Evolutionary conservation across 2,888 invertebrate species (phyloP).

Genomic region (Orchestes rusci): DNA sequence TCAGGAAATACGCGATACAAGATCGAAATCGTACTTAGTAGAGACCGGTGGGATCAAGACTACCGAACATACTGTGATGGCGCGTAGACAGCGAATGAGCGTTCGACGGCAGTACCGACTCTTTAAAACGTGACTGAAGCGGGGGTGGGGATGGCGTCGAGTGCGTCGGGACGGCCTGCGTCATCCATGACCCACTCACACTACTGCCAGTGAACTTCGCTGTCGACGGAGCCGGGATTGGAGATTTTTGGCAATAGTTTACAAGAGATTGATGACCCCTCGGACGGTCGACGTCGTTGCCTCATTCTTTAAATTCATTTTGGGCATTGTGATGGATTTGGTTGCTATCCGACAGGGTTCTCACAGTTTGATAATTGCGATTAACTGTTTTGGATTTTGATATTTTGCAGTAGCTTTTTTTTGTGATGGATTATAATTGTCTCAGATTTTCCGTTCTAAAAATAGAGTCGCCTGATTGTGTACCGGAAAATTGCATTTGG

Average conservation of each 20-base stretch:
- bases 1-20: slow-evolving; percentile 20
- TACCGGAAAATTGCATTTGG: no score
- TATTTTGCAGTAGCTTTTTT: no score
- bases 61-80: slow-evolving; percentile 18
- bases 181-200: slow-evolving; percentile 44
- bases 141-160: slow-evolving; percentile 34
- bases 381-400: no score
- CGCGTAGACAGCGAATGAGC: slow-evolving; percentile 21
- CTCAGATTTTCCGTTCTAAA: no score
- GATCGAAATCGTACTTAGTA: slow-evolving; percentile 30
- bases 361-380: no score
- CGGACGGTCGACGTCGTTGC: not conserved
- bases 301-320: slow-evolving; percentile 1
- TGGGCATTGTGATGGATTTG: no score
- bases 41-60: slow-evolving; percentile 41
- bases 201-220: slow-evolving; percentile 41
- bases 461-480: no score
- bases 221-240: slow-evolving; percentile 12
- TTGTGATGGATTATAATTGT: no score
- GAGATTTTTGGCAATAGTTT: slow-evolving; percentile 19
- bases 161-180: slow-evolving; percentile 39
- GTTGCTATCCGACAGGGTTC: no score
- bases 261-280: slow-evolving; percentile 20
- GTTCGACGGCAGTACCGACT: slow-evolving; percentile 29
- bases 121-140: slow-evolving; percentile 35